Evolutionary conservation across 2,888 invertebrate species (phyloP).

Genomic region (Zelleria hepariella): DNA sequence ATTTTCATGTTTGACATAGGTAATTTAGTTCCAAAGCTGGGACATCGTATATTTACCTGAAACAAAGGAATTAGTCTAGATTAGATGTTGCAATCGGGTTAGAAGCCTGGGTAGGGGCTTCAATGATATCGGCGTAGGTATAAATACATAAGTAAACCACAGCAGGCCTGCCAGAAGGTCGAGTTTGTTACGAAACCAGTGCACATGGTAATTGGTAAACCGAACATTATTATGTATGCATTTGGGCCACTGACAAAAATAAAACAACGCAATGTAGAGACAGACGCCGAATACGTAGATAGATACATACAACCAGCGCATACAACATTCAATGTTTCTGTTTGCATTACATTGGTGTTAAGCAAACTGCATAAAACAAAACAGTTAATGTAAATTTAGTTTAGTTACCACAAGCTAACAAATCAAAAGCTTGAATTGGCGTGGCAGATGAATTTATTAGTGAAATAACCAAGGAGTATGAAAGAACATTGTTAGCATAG

Average conservation of each 20-base stretch:
- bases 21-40: not conserved
- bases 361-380: not conserved
- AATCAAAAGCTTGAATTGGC: not conserved
- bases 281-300: not conserved
- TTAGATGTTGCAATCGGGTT: not conserved
- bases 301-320: too few relatives aligned
- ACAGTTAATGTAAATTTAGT: not conserved
- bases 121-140: not conserved
- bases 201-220: slow-evolving; percentile 27
- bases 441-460: not conserved
- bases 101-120: not conserved
- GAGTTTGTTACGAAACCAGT: slow-evolving; percentile 45
- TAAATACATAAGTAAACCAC: slow-evolving; percentile 14
- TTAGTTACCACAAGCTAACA: not conserved
- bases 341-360: not conserved
- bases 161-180: slow-evolving; percentile 39
- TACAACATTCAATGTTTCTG: not conserved
- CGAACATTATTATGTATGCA: slow-evolving; percentile 50
- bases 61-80: slow-evolving; percentile 33
- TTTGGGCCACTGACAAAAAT: slow-evolving; percentile 50
- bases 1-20: not conserved
- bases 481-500: not conserved
- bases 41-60: slow-evolving; percentile 40
- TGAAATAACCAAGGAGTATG: not conserved
- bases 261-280: slow-evolving; percentile 14